Conservation (phyloP, 2,888 invertebrate species). For the Megalurothrips usitatus region DNA sequence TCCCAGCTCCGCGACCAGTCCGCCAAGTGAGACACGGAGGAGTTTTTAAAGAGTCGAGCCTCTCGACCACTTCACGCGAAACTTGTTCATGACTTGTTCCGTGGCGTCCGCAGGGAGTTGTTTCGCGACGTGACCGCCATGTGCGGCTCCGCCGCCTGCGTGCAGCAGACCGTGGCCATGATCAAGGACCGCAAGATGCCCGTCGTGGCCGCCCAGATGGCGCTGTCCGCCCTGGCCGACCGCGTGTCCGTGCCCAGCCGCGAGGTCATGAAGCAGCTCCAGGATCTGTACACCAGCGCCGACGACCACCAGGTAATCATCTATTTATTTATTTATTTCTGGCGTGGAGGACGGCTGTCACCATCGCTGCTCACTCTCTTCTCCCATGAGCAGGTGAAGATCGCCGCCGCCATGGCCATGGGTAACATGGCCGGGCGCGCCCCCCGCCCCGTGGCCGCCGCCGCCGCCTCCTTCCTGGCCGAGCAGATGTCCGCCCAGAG, state of each 20-base stretch:
- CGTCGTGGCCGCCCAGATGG: conserved; percentile 40
- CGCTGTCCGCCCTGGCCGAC: conserved; percentile 41
- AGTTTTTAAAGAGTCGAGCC: no score
- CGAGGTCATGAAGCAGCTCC: conserved; percentile 38
- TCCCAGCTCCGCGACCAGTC: conserved; percentile 30
- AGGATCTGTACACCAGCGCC: conserved; percentile 41
- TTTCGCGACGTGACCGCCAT: conserved; percentile 34
- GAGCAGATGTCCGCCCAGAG: conserved; percentile 35
- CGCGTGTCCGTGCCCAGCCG: conserved; percentile 44
- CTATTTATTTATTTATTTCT: not conserved
- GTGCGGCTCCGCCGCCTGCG: conserved; percentile 44
- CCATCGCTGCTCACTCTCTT: conserved; percentile 27
- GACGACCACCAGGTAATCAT: not conserved
- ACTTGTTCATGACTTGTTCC: no score
- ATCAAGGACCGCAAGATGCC: conserved; percentile 40
- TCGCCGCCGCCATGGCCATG: conserved; percentile 41
- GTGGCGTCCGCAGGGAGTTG: conserved; percentile 32
- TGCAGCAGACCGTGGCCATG: conserved; percentile 42
- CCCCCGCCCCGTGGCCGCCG: conserved; percentile 39
- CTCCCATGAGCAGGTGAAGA: conserved; percentile 39
- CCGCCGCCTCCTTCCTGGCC: conserved; percentile 39
- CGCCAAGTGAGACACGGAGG: not conserved
- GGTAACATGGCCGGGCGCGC: conserved; percentile 40
- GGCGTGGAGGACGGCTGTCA: not conserved
- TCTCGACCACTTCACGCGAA: no score